Evolutionary conservation across 2,888 invertebrate species (phyloP), one percentile per base, ranked within the genome.

Genomic region (Cryptus armator): DNA sequence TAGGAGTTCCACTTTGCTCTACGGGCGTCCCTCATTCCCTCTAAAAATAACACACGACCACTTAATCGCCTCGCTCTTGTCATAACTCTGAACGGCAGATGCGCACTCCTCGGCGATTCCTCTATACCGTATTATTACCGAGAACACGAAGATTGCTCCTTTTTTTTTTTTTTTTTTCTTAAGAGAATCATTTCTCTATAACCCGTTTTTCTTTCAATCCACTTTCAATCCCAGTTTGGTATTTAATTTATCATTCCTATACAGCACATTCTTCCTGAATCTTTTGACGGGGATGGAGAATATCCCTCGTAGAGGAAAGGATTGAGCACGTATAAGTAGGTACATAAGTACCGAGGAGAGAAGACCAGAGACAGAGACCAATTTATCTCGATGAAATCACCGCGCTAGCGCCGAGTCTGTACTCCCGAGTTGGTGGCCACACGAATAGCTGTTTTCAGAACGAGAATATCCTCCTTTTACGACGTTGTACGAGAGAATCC

Each of bases 21-120:
- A 89, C 90, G 89, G 89, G 89, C 88, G 71, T 80, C 83, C 74
- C 83, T 87, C 66, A 53, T 84, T 88, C 89, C 85, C 89, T 92
- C 93, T 93, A 93, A 93, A 93, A 93, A 93, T 93, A 93, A 92
- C 85, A 91, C 91, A 90, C 90, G 89, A 86, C 91, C 92, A 92
- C 92, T 92, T 93, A 90, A 92, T 90, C 59, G 59, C 77, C 83
- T 51, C 72, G 66, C 71, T 87, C 81, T 87, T 86, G 87, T 87
- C 87, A 88, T 86, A 86, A 87, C 82, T 84, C 80, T 66, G 78
- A 37, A 71, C 78, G 74, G 87, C 88, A 88, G 87, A 88, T 88
- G 88, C 85, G 66, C 51, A 64, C 32, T 75, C 32, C 59, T 29
- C 59, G 48, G 14, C 59, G 32, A 37, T 37, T n/a, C 59, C 29